Conservation (phyloP, 2,888 invertebrate species). For the Rhopalosiphum nymphaeae region DNA sequence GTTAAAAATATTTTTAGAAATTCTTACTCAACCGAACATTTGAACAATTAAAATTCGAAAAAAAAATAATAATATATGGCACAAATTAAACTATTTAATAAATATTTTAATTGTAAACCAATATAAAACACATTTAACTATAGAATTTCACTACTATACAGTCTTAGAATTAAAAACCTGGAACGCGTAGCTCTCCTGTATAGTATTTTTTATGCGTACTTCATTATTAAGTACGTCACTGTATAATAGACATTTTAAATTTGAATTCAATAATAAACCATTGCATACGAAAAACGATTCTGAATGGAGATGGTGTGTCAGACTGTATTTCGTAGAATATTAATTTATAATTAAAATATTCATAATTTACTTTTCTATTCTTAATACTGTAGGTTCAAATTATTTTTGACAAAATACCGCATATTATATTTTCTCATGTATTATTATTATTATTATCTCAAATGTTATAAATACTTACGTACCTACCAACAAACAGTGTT, state of each 20-base stretch:
- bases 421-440: not conserved
- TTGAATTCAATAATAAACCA: not conserved
- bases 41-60: not conserved
- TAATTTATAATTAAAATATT: slow-evolving; percentile 1
- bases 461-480: not conserved
- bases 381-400: not conserved
- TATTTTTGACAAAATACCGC: not conserved
- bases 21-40: not conserved
- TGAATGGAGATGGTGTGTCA: not conserved
- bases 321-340: not conserved
- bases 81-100: not conserved
- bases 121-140: not conserved
- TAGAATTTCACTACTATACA: not conserved
- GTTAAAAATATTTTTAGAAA: not conserved
- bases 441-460: not conserved
- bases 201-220: not conserved
- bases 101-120: not conserved
- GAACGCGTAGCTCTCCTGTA: not conserved
- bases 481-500: not conserved
- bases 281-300: not conserved
- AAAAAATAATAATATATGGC: not conserved
- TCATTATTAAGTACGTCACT: not conserved
- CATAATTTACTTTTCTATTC: not conserved
- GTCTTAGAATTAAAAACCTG: not conserved
- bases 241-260: not conserved